phyloP scores from a whole-genome alignment of 2,113 vertebrate species.

The Thunnus thynnus region DNA sequence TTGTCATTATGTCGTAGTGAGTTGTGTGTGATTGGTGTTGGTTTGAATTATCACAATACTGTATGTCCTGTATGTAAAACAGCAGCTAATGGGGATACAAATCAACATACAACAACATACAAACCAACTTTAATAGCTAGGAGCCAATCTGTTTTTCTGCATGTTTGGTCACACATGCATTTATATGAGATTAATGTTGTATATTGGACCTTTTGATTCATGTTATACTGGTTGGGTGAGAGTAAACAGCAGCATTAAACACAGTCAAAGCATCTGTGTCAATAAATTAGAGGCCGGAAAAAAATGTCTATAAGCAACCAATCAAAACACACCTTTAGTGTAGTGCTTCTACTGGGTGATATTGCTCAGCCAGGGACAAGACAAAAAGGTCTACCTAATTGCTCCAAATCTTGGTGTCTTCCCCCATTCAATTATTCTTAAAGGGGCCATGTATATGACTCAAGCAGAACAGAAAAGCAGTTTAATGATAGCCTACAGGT shows the following conservation, averaged over 20 bases:
- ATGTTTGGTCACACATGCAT: neutral
- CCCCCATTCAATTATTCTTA: constrained; percentile 47
- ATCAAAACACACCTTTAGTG: constrained; percentile 51
- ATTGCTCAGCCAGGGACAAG: constrained; percentile 54
- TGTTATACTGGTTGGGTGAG: neutral
- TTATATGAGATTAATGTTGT: too few species aligned
- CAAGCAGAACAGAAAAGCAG: constrained; percentile 37
- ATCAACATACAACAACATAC: too few species aligned
- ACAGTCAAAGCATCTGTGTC: constrained; percentile 27
- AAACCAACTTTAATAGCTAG: too few species aligned
- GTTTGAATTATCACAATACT: too few species aligned
- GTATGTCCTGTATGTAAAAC: too few species aligned
- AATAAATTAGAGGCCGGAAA: constrained; percentile 44
- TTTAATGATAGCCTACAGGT: constrained; percentile 62
- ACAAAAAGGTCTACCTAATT: constrained; percentile 61
- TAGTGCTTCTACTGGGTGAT: constrained; percentile 29
- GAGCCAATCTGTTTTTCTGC: neutral
- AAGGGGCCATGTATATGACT: constrained; percentile 52
- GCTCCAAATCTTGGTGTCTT: constrained; percentile 49
- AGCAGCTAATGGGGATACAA: too few species aligned
- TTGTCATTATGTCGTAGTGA: too few species aligned
- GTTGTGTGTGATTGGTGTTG: too few species aligned
- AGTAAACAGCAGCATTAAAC: constrained; percentile 7
- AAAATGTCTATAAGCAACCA: constrained; percentile 34
- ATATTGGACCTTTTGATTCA: neutral